A percentile compares a stretch with the other conserved stretches of the same genome.
Conservation (phyloP, 2,113 vertebrate genomes). For the Dromaius novaehollandiae region DNA sequence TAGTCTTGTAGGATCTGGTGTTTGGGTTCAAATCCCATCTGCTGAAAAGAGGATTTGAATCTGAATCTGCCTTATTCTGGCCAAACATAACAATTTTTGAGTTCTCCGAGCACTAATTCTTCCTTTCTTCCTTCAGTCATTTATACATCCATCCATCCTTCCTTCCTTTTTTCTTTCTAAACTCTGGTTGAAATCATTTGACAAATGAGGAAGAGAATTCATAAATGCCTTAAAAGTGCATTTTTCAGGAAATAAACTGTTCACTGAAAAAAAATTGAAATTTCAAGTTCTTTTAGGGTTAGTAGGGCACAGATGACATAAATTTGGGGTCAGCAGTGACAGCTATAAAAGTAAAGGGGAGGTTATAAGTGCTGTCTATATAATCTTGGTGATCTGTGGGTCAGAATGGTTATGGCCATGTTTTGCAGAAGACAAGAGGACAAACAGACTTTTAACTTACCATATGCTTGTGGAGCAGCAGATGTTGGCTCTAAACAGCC, state of each 20-base stretch:
- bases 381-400: not conserved
- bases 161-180: not conserved
- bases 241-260: not conserved
- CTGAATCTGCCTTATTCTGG: not conserved
- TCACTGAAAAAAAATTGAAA: not conserved
- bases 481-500: not conserved
- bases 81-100: not conserved
- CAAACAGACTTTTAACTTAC: not conserved
- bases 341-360: not conserved
- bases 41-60: not conserved
- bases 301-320: not conserved
- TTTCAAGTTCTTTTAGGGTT: not conserved
- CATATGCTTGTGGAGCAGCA: fast-evolving
- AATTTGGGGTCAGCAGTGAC: not conserved
- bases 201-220: not conserved
- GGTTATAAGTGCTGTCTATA: not conserved
- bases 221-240: not conserved
- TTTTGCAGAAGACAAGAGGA: not conserved
- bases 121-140: not conserved
- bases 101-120: not conserved
- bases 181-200: not conserved
- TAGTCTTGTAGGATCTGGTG: not conserved
- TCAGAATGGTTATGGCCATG: not conserved
- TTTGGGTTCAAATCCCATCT: not conserved
- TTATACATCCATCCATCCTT: not conserved